A percentile compares a stretch with the other conserved stretches of the same genome.
Evolutionary conservation across 2,113 vertebrate genomes (phyloP).

Genomic region (Platysternon megacephalum): DNA sequence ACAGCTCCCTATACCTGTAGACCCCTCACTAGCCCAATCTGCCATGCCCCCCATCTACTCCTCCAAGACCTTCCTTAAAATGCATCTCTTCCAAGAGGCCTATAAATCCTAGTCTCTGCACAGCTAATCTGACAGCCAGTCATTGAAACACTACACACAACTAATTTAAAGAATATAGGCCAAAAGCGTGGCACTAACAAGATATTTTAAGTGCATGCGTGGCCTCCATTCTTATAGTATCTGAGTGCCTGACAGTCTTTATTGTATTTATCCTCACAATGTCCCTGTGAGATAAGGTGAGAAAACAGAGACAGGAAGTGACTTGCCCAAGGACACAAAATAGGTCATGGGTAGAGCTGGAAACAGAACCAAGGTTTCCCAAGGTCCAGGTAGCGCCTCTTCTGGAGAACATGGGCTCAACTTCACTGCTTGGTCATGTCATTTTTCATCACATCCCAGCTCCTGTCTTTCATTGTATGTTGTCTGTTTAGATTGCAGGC

Average conservation of each 20-base stretch:
- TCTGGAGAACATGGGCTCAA: not conserved
- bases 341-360: not conserved
- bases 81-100: not conserved
- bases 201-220: not conserved
- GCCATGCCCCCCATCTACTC: not conserved
- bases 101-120: not conserved
- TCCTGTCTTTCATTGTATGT: not conserved
- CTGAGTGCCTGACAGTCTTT: not conserved
- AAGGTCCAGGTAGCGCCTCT: not conserved
- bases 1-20: not conserved
- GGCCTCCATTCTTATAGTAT: not conserved
- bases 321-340: not conserved
- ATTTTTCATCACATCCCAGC: not conserved
- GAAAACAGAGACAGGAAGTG: not conserved
- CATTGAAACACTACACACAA: not conserved
- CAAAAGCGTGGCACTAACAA: not conserved
- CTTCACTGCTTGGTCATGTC: not conserved
- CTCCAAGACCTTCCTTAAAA: not conserved
- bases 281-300: not conserved
- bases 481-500: not conserved
- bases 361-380: not conserved
- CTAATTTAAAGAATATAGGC: not conserved
- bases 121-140: not conserved
- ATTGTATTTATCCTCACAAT: not conserved
- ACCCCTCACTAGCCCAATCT: not conserved